phyloP scores from a whole-genome alignment of 2,888 invertebrate species.

The Didymodactylos carnosus region DNA sequence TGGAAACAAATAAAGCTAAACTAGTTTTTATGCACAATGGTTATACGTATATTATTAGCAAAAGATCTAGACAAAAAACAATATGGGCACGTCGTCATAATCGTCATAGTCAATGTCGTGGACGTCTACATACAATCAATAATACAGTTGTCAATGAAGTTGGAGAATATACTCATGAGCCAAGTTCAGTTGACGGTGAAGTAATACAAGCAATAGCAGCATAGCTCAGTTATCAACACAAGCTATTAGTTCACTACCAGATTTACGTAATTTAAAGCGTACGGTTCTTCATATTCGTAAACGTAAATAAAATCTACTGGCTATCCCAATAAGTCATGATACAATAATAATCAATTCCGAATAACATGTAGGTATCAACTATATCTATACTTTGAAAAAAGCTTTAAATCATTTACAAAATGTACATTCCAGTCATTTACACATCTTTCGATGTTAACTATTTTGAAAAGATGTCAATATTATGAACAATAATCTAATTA shows the following conservation, averaged over 20 bases:
- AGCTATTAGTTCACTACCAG: neutral
- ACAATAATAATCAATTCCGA: neutral
- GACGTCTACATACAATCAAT: neutral
- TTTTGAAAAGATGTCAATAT: too few species aligned
- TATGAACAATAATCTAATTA: too few species aligned
- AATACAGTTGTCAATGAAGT: neutral
- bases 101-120: neutral
- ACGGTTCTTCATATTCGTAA: neutral
- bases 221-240: neutral
- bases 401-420: too few species aligned
- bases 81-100: neutral
- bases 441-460: too few species aligned
- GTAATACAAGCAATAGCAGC: neutral
- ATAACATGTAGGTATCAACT: too few species aligned
- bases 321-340: neutral
- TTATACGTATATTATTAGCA: neutral
- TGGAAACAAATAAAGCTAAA: too few species aligned
- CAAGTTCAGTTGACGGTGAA: neutral
- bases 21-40: neutral
- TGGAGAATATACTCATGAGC: neutral
- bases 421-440: too few species aligned
- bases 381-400: too few species aligned
- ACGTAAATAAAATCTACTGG: neutral
- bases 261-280: neutral
- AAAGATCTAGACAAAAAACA: neutral